Base-by-base conservation (phyloP, 2,888 invertebrate genomes). In the Leptinotarsa rubiginosa region DNA sequence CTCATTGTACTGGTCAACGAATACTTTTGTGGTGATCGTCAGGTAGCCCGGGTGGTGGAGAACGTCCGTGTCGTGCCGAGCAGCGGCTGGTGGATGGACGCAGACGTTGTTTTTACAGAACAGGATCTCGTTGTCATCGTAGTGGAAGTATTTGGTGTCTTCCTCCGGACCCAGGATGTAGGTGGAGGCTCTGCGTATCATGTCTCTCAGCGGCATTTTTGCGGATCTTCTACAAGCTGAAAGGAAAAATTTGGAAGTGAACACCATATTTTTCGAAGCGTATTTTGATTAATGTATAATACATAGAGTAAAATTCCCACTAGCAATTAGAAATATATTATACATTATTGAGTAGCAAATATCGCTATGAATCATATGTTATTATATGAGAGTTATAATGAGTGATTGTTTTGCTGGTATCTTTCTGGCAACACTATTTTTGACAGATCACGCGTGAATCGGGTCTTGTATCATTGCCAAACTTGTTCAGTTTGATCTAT, bases 81-180 rank as follows among this genome's bases (percentile, higher is more conserved):
- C 92, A 76, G 95, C 91, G 0, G 95, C 94, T 66, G 97, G 96
- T 7, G 97, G 97, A 89, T 98, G 98, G 65, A 98, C 97, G 87
- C 98, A 98, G 50, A 98, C 97, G 88, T 98, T 98, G 87, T 98
- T 98, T 89, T 98, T 98, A 88, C 96, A 95, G 87, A 95, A 96
- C 68, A 96, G 89, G 75, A 95, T 92, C 89, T 96, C 96, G 84
- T 95, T 95, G 88, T 96, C 95, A 86, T 94, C 93, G 85, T 94
- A 95, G 64, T 89, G 90, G 78, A 89, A 90, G 82, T 91, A 89
- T 83, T 91, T 92, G 70, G 91, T 90, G 79, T 89, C 89, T 25
- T 83, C 83, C 76, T 93, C 93, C 4, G 91, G 89, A 66, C 95
- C 94, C 72, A 95, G 89, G 84, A 95, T 94, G 83, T 93, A 94